Percentiles rank a stretch among this genome's conserved stretches.
Evolutionary conservation across 2,888 invertebrate genomes (phyloP).

Genomic region (Phyllotreta striolata): DNA sequence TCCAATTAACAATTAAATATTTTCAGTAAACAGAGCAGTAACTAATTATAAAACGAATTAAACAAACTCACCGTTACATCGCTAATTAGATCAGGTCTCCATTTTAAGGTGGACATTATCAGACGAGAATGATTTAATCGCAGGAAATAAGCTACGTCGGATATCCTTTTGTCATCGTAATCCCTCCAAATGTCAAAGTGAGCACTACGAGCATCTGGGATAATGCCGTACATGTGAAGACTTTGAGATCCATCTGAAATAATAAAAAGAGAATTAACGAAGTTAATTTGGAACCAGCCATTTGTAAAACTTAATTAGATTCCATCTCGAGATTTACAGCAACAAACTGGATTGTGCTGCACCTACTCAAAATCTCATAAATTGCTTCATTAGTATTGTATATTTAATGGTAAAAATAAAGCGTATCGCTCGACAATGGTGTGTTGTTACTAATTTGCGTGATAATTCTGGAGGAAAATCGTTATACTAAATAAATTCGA

Average conservation of each 20-base stretch:
- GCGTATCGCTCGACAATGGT: too few species aligned
- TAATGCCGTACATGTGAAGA: constrained; percentile 76
- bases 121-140: constrained; percentile 85
- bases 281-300: neutral
- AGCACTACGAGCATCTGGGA: constrained; percentile 80
- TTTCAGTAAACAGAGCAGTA: too few species aligned
- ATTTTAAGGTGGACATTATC: constrained; percentile 79
- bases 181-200: constrained; percentile 82
- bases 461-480: neutral
- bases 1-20: too few species aligned
- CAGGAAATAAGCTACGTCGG: constrained; percentile 80
- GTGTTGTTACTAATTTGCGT: neutral
- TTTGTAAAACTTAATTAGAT: too few species aligned
- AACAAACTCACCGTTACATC: constrained; percentile 64
- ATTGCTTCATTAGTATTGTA: too few species aligned
- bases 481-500: neutral
- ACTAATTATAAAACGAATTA: constrained; percentile 22
- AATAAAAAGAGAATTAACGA: neutral
- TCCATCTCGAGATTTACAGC: too few species aligned
- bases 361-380: too few species aligned
- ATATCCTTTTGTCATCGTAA: constrained; percentile 80
- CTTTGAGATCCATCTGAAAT: constrained; percentile 69
- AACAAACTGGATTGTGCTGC: too few species aligned
- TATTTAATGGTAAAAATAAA: too few species aligned
- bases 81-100: constrained; percentile 78